Evolutionary conservation across 2,113 vertebrate genomes (phyloP).

Genomic region (Apistogramma diplotaenia): DNA sequence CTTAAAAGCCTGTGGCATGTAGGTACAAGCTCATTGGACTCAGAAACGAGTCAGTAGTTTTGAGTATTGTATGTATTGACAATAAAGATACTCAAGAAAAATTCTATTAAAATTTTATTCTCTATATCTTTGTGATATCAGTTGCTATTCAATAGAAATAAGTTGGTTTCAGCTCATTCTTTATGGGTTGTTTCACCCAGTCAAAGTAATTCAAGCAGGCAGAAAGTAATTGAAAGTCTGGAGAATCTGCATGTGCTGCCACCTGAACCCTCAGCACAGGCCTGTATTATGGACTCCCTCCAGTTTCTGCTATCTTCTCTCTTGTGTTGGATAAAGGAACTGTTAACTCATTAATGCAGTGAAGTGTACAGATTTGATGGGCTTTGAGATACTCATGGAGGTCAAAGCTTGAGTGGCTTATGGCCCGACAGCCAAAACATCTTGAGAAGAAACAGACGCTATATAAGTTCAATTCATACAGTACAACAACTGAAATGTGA

Average conservation of each 20-base stretch:
- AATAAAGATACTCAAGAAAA: background rate
- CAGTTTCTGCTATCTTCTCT: background rate
- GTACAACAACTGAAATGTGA: conserved; percentile 36
- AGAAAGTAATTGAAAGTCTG: conserved; percentile 61
- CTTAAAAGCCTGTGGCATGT: no score
- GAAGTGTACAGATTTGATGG: background rate
- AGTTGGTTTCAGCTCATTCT: conserved; percentile 20
- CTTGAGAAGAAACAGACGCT: background rate
- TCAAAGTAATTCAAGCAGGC: conserved; percentile 68
- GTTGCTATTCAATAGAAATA: background rate
- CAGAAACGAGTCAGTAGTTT: background rate
- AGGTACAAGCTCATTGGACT: background rate
- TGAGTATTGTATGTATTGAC: background rate
- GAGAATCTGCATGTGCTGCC: conserved; percentile 54
- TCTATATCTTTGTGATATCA: background rate
- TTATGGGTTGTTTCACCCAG: conserved; percentile 25
- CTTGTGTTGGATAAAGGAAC: background rate
- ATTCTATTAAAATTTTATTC: background rate
- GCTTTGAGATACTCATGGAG: background rate
- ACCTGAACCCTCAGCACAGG: conserved; percentile 56
- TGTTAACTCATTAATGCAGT: background rate
- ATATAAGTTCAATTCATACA: conserved; percentile 7
- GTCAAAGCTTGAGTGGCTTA: background rate
- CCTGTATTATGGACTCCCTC: background rate
- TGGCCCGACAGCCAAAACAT: background rate